These are phyloP conservation scores for Diacarnus erythraeanus DNA, from an alignment of 37 sponge, comb jelly and placozoan genomes.

Conservation along the genomic window DNA sequence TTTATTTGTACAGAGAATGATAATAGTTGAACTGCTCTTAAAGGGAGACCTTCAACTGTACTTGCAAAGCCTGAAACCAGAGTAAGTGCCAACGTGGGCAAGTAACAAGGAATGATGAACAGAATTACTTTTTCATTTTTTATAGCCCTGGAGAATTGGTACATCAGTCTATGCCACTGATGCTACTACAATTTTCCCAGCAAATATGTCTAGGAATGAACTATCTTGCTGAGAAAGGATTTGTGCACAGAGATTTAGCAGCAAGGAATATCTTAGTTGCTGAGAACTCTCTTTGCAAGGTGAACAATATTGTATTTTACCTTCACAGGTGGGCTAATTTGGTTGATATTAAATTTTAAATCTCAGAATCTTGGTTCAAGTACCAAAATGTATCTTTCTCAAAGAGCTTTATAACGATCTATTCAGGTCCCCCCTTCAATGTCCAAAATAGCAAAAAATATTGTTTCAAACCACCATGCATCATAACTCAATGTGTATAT, in stretches of 20 bases:
- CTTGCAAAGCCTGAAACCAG: neutral
- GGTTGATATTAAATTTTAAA: too few relatives aligned
- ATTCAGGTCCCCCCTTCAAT: too few relatives aligned
- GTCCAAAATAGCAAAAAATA: too few relatives aligned
- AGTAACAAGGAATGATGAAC: neutral
- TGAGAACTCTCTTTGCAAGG: neutral
- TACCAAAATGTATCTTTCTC: too few relatives aligned
- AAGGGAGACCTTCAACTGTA: neutral
- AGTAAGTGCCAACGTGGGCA: neutral
- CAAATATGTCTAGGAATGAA: neutral
- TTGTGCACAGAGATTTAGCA: neutral
- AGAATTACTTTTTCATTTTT: neutral
- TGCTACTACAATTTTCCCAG: neutral
- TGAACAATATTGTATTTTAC: too few relatives aligned
- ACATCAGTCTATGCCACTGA: neutral
- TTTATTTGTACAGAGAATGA: neutral
- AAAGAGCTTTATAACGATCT: too few relatives aligned
- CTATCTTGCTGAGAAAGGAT: neutral
- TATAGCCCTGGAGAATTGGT: neutral
- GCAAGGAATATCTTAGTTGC: neutral
- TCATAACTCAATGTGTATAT: too few relatives aligned
- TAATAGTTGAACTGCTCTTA: neutral
- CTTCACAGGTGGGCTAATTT: too few relatives aligned
- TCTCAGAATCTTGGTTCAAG: neutral
- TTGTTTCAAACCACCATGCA: too few relatives aligned